These are phyloP conservation scores for Dendrolimus pini DNA, from an alignment of 2,888 invertebrate species.

Conservation along the genomic window DNA sequence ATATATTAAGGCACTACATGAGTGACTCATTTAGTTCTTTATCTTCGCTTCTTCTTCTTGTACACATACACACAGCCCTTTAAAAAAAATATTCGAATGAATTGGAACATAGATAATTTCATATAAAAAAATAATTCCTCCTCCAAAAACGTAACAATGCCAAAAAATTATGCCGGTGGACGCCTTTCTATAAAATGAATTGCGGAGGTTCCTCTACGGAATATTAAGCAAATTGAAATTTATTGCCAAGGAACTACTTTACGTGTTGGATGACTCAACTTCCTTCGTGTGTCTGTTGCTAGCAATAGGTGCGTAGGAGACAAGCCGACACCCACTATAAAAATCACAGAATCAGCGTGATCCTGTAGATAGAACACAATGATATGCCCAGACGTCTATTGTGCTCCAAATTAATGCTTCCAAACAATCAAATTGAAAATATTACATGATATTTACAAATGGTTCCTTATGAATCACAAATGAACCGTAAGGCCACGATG, in stretches of 20 bases:
- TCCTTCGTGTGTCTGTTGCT: slow-evolving; percentile 26
- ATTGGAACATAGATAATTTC: no score
- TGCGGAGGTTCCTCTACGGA: slow-evolving; percentile 28
- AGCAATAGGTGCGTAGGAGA: slow-evolving; percentile 27
- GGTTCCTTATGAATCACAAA: neutral
- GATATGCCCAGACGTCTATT: slow-evolving; percentile 56
- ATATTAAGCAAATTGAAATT: slow-evolving; percentile 53
- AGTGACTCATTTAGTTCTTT: no score
- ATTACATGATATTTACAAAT: neutral
- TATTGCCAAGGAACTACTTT: slow-evolving; percentile 32
- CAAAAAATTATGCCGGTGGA: slow-evolving; percentile 18
- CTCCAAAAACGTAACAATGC: slow-evolving; percentile 16
- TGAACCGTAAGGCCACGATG: neutral
- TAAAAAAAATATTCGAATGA: no score
- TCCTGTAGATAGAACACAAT: slow-evolving; percentile 33
- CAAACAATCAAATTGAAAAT: slow-evolving; percentile 6
- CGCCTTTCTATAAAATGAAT: slow-evolving; percentile 31
- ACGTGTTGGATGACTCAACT: slow-evolving; percentile 41
- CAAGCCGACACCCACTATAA: slow-evolving; percentile 32
- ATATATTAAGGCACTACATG: no score
- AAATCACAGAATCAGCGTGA: slow-evolving; percentile 11
- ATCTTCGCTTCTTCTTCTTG: no score
- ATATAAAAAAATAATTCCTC: neutral
- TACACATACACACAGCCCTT: no score
- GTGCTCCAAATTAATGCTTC: slow-evolving; percentile 38